A percentile compares a stretch with the other conserved stretches of the same genome.
Evolutionary conservation across 2,113 vertebrate species (phyloP).

Genomic region (Apistogramma diplotaenia): DNA sequence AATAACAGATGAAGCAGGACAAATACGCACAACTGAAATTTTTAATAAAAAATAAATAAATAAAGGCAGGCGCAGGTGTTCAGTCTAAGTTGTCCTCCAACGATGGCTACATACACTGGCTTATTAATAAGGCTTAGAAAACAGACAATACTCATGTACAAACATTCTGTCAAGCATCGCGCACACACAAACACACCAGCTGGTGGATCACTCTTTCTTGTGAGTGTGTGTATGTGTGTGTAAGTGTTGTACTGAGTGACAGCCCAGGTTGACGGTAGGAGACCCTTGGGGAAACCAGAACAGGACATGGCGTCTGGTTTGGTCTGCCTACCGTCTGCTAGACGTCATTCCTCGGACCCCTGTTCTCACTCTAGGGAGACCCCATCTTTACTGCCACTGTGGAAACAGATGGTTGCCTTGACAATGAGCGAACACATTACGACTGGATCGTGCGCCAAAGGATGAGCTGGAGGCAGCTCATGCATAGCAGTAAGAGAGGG

Average conservation of each 20-base stretch:
- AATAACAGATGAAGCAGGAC: not conserved
- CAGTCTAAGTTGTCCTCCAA: not conserved
- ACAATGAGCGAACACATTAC: conserved; percentile 41
- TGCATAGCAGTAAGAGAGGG: not conserved
- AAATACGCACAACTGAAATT: not conserved
- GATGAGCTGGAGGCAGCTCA: conserved; percentile 10
- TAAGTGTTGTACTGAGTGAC: conserved; percentile 54
- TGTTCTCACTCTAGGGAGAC: conserved; percentile 53
- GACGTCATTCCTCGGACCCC: conserved; percentile 48
- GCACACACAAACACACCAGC: conserved; percentile 29
- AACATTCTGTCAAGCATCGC: conserved; percentile 32
- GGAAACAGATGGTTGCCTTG: conserved; percentile 72
- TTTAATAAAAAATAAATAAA: not conserved
- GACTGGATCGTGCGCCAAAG: conserved; percentile 24
- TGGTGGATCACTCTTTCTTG: conserved; percentile 26
- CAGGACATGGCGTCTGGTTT: conserved; percentile 63
- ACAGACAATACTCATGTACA: conserved; percentile 11
- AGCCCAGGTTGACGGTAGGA: conserved; percentile 42
- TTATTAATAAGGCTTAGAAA: not conserved
- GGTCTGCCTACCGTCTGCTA: conserved; percentile 64
- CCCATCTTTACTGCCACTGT: conserved; percentile 35
- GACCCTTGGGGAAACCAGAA: conserved; percentile 48
- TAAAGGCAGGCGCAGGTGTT: not conserved
- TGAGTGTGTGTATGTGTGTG: not conserved
- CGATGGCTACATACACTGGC: not conserved